Evolutionary conservation across 2,888 invertebrate species (phyloP).

Genomic region (Philhelius pedissequus): DNA sequence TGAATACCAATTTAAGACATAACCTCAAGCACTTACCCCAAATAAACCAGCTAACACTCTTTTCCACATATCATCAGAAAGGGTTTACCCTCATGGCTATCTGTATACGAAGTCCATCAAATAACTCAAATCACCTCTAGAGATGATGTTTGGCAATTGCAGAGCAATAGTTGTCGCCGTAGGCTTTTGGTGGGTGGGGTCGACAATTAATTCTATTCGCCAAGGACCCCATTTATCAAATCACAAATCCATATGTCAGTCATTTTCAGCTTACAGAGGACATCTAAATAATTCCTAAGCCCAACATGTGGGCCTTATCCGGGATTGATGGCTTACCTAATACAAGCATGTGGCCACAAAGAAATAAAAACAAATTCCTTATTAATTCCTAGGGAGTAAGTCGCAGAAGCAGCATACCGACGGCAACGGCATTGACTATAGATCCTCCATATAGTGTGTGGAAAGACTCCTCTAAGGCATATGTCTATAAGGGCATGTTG

Average conservation of each 20-base stretch:
- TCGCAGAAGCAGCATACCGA: neutral
- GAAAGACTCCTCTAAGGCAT: neutral
- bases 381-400: slow-evolving; percentile 49
- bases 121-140: neutral
- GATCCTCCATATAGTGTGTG: neutral
- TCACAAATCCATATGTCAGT: slow-evolving; percentile 61
- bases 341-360: slow-evolving; percentile 44
- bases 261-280: slow-evolving; percentile 44
- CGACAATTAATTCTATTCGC: neutral
- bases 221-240: slow-evolving; percentile 55
- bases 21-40: neutral
- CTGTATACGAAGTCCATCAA: slow-evolving; percentile 35
- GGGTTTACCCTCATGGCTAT: neutral
- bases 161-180: neutral
- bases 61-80: neutral
- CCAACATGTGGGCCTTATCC: slow-evolving; percentile 1
- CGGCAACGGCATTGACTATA: neutral
- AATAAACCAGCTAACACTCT: neutral
- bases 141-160: neutral
- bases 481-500: neutral
- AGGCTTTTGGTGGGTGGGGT: neutral
- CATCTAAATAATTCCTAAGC: slow-evolving; percentile 28
- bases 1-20: neutral
- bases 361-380: slow-evolving; percentile 59
- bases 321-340: slow-evolving; percentile 15